Conservation (phyloP, 2,888 invertebrate genomes). For the Chydorus sphaericus region DNA sequence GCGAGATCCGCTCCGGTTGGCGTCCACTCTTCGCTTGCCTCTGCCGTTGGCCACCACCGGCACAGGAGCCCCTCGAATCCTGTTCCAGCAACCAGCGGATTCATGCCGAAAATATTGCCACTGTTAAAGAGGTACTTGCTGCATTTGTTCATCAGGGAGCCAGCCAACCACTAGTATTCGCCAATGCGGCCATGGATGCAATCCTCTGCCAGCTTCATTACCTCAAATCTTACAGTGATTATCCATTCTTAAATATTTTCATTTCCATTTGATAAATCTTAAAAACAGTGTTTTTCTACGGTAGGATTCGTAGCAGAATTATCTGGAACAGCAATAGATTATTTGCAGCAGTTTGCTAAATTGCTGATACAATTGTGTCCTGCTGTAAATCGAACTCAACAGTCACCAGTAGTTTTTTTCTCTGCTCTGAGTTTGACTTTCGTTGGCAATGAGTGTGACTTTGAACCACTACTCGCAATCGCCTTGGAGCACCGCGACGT, state of each 20-base stretch:
- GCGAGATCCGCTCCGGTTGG: conserved; percentile 92
- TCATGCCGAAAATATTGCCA: conserved; percentile 2
- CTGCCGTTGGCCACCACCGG: background rate
- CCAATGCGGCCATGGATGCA: conserved; percentile 86
- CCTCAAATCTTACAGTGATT: background rate
- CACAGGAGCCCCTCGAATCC: background rate
- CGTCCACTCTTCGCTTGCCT: conserved; percentile 61
- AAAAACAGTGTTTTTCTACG: too few species aligned
- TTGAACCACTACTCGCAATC: background rate
- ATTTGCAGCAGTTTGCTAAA: background rate
- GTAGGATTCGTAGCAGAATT: background rate
- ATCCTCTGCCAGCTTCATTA: conserved; percentile 60
- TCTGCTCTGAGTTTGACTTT: background rate
- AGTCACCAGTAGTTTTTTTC: background rate
- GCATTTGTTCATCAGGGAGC: conserved; percentile 48
- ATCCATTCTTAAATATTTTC: background rate
- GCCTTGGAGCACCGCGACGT: background rate
- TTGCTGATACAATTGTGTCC: background rate
- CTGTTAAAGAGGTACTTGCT: conserved; percentile 62
- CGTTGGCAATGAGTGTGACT: background rate
- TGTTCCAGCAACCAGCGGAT: conserved; percentile 3
- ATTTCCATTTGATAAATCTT: background rate
- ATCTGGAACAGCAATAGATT: background rate
- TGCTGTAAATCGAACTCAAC: background rate
- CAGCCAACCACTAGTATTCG: conserved; percentile 71